Percentiles rank a stretch among this genome's conserved stretches.
phyloP scores from a whole-genome alignment of 2,797 vertebrate species.

The Serranus cabrilla region DNA sequence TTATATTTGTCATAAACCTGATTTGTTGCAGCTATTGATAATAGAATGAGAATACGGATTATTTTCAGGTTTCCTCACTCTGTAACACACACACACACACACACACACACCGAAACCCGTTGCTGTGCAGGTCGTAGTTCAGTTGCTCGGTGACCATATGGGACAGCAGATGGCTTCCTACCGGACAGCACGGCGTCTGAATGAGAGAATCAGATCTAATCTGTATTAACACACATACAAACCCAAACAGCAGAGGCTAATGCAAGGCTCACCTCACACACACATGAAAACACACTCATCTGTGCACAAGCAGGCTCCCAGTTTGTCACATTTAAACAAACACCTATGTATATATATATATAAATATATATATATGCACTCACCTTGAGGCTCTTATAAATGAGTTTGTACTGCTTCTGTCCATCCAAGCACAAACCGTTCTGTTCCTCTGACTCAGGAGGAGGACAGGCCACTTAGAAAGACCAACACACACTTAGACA shows the following conservation, averaged over 20 bases:
- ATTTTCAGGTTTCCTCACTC: not conserved
- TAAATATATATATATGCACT: too few relatives aligned
- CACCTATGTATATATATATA: not conserved
- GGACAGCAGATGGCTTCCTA: slow-evolving; percentile 78
- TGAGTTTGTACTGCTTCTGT: slow-evolving; percentile 5
- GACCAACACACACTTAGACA: slow-evolving; percentile 30
- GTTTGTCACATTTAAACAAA: not conserved
- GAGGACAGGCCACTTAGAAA: slow-evolving; percentile 12
- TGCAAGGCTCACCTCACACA: slow-evolving; percentile 5
- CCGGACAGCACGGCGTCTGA: slow-evolving; percentile 55
- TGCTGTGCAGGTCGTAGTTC: slow-evolving; percentile 53
- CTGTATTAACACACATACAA: slow-evolving; percentile 62
- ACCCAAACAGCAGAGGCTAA: slow-evolving; percentile 45
- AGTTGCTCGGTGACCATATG: slow-evolving; percentile 74
- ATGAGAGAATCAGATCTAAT: slow-evolving; percentile 71
- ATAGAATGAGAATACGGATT: slow-evolving; percentile 9
- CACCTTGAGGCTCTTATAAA: too few relatives aligned
- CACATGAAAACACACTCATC: slow-evolving; percentile 13
- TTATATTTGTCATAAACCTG: slow-evolving; percentile 34
- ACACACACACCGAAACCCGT: not conserved
- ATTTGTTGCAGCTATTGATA: slow-evolving; percentile 32
- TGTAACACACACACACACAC: slow-evolving; percentile 7
- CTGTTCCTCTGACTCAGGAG: slow-evolving; percentile 25
- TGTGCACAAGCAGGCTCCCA: not conserved
- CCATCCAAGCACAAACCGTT: slow-evolving; percentile 41